phyloP scores from a whole-genome alignment of 2,888 invertebrate genomes.

The Cryptocheilus praepositus region DNA sequence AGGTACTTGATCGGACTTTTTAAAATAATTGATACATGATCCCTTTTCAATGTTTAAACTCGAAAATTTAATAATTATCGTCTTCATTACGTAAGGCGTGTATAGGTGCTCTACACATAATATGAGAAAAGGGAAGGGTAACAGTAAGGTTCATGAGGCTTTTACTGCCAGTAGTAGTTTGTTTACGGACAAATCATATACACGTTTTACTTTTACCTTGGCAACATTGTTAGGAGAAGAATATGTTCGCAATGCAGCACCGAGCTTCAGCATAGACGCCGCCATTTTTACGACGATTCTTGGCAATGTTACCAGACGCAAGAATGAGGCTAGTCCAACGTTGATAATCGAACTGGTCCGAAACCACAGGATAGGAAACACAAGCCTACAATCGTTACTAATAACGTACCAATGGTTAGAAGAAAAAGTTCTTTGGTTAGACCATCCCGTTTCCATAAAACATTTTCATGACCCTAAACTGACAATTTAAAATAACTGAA shows the following conservation, averaged over 20 bases:
- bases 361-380: too few species aligned
- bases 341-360: too few species aligned
- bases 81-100: constrained; percentile 60
- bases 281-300: constrained; percentile 68
- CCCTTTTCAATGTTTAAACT: background rate
- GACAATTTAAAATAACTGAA: too few species aligned
- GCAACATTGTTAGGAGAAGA: constrained; percentile 67
- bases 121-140: too few species aligned
- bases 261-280: constrained; percentile 71
- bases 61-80: constrained; percentile 17
- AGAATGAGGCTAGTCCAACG: too few species aligned
- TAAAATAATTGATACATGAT: background rate
- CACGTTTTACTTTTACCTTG: constrained; percentile 60
- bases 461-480: too few species aligned
- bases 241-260: constrained; percentile 68
- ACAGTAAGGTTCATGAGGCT: too few species aligned
- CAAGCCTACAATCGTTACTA: too few species aligned
- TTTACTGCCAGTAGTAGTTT: background rate
- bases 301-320: too few species aligned
- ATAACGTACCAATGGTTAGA: too few species aligned
- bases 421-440: too few species aligned
- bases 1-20: background rate
- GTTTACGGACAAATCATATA: background rate
- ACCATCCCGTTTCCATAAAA: too few species aligned
- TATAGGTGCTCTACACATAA: constrained; percentile 11